These are phyloP conservation scores for Aphidius gifuensis DNA, from an alignment of 1,140 invertebrate species.

Conservation along the genomic window DNA sequence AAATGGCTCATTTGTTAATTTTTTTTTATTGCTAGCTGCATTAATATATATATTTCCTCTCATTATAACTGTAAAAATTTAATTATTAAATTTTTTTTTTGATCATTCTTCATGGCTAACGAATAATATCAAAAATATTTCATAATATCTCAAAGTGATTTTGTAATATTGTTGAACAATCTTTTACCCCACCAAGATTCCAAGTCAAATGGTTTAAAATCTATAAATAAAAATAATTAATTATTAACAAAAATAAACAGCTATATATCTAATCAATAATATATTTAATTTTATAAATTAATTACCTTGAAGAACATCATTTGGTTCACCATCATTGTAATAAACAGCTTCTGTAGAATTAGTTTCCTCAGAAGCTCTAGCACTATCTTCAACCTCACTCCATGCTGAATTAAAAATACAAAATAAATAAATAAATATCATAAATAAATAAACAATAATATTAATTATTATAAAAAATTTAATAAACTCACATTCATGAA, in stretches of 20 bases:
- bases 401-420: conserved; percentile 36
- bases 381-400: conserved; percentile 43
- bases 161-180: conserved; percentile 76
- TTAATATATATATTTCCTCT: too few relatives aligned
- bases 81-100: too few relatives aligned
- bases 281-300: conserved; percentile 11
- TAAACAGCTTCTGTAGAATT: conserved; percentile 54
- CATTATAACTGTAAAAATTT: too few relatives aligned
- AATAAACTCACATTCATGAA: conserved; percentile 66
- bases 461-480: conserved; percentile 5
- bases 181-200: conserved; percentile 86
- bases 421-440: neutral
- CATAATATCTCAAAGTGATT: conserved; percentile 59
- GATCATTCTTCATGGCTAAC: neutral
- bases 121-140: too few relatives aligned
- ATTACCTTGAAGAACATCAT: conserved; percentile 60
- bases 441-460: conserved; percentile 14
- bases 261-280: neutral
- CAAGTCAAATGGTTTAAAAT: conserved; percentile 83
- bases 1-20: neutral
- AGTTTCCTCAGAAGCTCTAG: conserved; percentile 34
- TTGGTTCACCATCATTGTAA: conserved; percentile 71
- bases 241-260: conserved; percentile 3
- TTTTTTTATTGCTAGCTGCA: neutral
- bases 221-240: conserved; percentile 48